Conservation (phyloP, 2,113 vertebrate species). For the Brachypodius melanocephalos region DNA sequence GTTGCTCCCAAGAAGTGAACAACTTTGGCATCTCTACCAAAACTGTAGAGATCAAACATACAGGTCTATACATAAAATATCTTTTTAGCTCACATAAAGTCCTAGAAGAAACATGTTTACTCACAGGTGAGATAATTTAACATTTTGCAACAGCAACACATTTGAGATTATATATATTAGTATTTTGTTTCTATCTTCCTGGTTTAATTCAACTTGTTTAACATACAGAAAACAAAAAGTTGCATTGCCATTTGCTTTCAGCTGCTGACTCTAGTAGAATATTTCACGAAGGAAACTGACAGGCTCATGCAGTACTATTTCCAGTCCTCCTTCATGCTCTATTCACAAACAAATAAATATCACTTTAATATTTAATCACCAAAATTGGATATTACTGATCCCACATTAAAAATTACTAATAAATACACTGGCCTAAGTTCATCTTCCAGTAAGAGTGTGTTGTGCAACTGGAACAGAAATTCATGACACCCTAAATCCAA, state of each 20-base stretch:
- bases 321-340: neutral
- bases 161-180: neutral
- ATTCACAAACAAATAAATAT: neutral
- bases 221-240: neutral
- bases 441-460: neutral
- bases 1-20: slow-evolving; percentile 83
- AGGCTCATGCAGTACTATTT: neutral
- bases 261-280: neutral
- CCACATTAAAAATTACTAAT: neutral
- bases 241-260: neutral
- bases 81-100: neutral
- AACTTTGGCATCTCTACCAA: slow-evolving; percentile 82
- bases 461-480: neutral
- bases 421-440: neutral
- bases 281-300: neutral
- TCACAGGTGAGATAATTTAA: neutral
- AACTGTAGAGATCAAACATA: slow-evolving; percentile 66
- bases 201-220: neutral
- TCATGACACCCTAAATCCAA: neutral
- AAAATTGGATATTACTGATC: neutral
- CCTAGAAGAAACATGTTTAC: neutral
- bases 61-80: neutral
- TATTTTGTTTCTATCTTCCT: neutral
- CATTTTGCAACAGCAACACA: neutral
- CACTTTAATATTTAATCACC: neutral